Evolutionary conservation across 2,113 vertebrate species (phyloP).

Genomic region (Callocephalon fimbriatum): DNA sequence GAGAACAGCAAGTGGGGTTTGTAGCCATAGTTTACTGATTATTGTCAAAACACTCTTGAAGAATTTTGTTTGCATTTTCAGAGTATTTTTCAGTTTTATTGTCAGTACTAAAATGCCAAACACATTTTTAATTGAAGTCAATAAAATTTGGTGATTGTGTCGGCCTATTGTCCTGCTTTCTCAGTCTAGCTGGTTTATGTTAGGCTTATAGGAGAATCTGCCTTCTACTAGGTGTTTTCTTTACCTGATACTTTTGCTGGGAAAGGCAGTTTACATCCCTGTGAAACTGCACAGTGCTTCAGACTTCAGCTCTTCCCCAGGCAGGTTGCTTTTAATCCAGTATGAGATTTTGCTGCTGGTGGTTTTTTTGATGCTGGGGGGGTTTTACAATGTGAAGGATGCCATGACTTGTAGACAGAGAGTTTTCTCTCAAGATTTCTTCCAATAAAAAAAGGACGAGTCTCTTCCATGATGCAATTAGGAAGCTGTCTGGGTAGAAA

Average conservation of each 20-base stretch:
- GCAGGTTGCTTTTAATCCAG: neutral
- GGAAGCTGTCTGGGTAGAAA: neutral
- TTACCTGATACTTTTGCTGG: neutral
- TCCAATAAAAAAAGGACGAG: neutral
- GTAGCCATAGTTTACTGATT: neutral
- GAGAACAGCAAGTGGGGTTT: accelerated
- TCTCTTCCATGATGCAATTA: neutral
- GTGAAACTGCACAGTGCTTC: neutral
- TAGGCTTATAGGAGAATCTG: neutral
- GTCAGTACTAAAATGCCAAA: neutral
- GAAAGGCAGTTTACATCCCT: neutral
- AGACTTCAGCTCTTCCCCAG: neutral
- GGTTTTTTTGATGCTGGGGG: neutral
- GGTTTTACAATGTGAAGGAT: neutral
- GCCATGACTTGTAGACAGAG: neutral
- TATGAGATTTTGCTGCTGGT: neutral
- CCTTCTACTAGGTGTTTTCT: neutral
- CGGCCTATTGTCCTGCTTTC: neutral
- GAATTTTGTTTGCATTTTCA: neutral
- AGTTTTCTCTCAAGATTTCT: neutral
- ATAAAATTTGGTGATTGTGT: accelerated
- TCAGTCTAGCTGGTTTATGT: neutral
- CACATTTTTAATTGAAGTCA: neutral
- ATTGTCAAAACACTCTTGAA: neutral
- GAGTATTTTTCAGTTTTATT: neutral